phyloP scores from a whole-genome alignment of 64 coral and sea anemone species.

The Catalaphyllia jardinei region DNA sequence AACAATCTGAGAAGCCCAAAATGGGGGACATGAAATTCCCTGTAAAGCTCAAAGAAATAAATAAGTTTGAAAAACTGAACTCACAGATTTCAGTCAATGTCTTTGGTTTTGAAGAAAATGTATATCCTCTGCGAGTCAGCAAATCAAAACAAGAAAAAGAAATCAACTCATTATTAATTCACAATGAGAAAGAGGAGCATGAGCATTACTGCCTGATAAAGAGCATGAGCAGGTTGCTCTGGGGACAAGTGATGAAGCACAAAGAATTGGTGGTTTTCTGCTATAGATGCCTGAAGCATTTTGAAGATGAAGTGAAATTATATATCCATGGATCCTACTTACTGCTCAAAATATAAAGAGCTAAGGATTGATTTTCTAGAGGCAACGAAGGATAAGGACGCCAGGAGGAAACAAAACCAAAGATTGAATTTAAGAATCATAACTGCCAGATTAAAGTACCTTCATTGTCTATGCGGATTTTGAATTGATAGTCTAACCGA shows the following conservation, averaged over 20 bases:
- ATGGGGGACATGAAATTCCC: conserved; percentile 32
- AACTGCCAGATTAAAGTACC: too few relatives aligned
- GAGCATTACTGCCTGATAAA: conserved; percentile 44
- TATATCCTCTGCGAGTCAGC: neutral
- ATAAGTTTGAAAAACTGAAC: neutral
- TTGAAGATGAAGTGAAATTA: neutral
- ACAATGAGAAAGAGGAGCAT: neutral
- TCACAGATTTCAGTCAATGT: neutral
- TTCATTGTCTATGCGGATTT: too few relatives aligned
- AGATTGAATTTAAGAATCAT: too few relatives aligned
- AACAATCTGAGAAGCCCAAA: neutral
- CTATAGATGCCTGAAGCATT: conserved; percentile 30
- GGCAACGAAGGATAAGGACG: too few relatives aligned
- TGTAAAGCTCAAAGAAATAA: neutral
- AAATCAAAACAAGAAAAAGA: neutral
- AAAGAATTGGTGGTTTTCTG: neutral
- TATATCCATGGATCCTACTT: neutral
- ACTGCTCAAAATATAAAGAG: conserved; percentile 5
- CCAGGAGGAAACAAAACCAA: too few relatives aligned
- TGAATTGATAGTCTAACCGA: too few relatives aligned
- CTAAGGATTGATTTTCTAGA: neutral
- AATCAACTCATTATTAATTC: too few relatives aligned
- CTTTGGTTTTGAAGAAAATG: neutral
- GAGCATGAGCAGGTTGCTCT: neutral
- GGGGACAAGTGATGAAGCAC: neutral